These are phyloP conservation scores for Sebastes jordani DNA, from an alignment of 2,797 vertebrate species.

Conservation along the genomic window DNA sequence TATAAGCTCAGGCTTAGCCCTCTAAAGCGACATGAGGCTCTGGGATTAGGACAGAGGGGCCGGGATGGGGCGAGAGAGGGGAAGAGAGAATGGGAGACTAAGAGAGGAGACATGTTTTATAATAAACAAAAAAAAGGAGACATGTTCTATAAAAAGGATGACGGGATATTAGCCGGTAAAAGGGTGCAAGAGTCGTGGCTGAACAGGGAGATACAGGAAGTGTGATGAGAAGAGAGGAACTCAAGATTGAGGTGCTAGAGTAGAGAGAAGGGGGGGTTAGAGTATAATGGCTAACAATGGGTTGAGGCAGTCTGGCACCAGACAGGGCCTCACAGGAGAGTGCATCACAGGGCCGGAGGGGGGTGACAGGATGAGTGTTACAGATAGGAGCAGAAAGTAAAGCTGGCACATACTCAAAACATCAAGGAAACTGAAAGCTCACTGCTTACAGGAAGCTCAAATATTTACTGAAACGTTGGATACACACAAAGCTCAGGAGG, in stretches of 20 bases:
- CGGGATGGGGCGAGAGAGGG: constrained; percentile 7
- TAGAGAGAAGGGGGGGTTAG: neutral
- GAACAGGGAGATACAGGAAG: constrained; percentile 8
- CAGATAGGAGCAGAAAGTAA: constrained; percentile 24
- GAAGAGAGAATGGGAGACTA: neutral
- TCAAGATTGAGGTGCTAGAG: constrained; percentile 5
- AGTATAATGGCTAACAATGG: constrained; percentile 43
- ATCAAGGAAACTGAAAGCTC: neutral
- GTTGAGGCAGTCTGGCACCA: constrained; percentile 55
- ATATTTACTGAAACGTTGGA: constrained; percentile 1
- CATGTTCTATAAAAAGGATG: constrained; percentile 18
- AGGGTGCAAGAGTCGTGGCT: neutral
- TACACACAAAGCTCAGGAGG: neutral
- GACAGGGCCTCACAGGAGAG: constrained; percentile 51
- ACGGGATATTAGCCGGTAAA: constrained; percentile 10
- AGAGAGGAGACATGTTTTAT: constrained; percentile 1
- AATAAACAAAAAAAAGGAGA: neutral
- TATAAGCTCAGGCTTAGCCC: constrained; percentile 52
- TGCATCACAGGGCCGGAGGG: neutral
- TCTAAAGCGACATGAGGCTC: constrained; percentile 44
- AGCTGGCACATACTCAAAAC: neutral
- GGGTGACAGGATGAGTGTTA: constrained; percentile 7
- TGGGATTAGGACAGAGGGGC: constrained; percentile 61
- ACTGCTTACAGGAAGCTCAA: neutral
- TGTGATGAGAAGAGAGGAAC: constrained; percentile 13